These are phyloP conservation scores for Tenodera sinensis DNA, from an alignment of 2,888 invertebrate species.

Conservation along the genomic window DNA sequence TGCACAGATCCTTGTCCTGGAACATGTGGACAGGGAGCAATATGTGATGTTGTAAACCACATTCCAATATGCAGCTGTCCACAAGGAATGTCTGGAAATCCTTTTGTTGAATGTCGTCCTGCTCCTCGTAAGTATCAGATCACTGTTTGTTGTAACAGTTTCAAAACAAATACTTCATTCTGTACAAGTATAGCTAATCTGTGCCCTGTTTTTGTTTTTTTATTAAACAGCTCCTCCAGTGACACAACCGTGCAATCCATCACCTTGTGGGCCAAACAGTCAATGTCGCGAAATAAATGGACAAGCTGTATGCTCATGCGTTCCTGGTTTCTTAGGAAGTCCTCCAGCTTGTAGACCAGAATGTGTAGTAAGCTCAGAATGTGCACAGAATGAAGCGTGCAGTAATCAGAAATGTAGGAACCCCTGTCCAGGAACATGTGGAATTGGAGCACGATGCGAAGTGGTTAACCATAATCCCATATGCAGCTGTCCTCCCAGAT, in stretches of 20 bases:
- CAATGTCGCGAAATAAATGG: slow-evolving; percentile 52
- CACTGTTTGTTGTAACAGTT: background rate
- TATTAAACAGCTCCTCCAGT: slow-evolving; percentile 31
- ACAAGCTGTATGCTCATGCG: slow-evolving; percentile 51
- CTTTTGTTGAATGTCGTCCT: slow-evolving; percentile 50
- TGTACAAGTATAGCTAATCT: background rate
- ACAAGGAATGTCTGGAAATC: slow-evolving; percentile 49
- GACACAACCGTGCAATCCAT: slow-evolving; percentile 38
- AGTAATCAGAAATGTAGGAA: slow-evolving; percentile 75
- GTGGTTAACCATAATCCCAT: slow-evolving; percentile 76
- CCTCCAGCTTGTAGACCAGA: slow-evolving; percentile 53
- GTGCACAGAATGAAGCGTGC: slow-evolving; percentile 69
- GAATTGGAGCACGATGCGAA: slow-evolving; percentile 64
- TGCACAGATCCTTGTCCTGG: slow-evolving; percentile 70
- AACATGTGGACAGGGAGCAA: slow-evolving; percentile 59
- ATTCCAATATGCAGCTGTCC: slow-evolving; percentile 65
- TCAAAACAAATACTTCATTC: background rate
- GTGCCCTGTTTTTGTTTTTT: background rate
- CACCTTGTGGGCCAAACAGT: slow-evolving; percentile 51
- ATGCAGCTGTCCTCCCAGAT: slow-evolving; percentile 66
- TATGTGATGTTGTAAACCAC: slow-evolving; percentile 61
- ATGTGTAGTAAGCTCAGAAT: slow-evolving; percentile 72
- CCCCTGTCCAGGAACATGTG: slow-evolving; percentile 76
- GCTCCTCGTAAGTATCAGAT: slow-evolving; percentile 22
- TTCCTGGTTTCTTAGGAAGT: slow-evolving; percentile 48